Conservation (phyloP, 2,888 invertebrate species). For the Anorthoa munda region DNA sequence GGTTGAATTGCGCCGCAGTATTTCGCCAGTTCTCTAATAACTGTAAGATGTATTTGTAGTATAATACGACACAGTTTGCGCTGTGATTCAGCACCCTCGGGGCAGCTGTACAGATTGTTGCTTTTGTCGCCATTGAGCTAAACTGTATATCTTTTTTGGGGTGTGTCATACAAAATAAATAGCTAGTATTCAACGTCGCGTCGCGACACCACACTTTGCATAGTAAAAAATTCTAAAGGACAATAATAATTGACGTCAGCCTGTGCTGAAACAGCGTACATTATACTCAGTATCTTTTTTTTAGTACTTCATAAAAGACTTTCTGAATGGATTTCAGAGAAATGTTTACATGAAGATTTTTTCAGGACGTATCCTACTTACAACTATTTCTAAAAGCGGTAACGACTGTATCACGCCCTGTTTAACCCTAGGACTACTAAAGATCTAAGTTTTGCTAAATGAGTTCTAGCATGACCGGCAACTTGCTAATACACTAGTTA, state of each 20-base stretch:
- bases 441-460: background rate
- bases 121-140: slow-evolving; percentile 52
- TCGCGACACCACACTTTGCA: slow-evolving; percentile 47
- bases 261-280: slow-evolving; percentile 52
- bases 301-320: slow-evolving; percentile 48
- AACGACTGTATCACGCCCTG: background rate
- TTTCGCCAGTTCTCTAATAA: slow-evolving; percentile 29
- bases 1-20: slow-evolving; percentile 22
- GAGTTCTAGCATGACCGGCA: background rate
- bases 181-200: slow-evolving; percentile 32
- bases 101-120: slow-evolving; percentile 64
- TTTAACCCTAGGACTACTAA: background rate
- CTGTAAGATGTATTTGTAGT: slow-evolving; percentile 40
- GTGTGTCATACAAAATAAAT: slow-evolving; percentile 45
- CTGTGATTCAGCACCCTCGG: slow-evolving; percentile 43
- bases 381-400: background rate
- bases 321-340: slow-evolving; percentile 45
- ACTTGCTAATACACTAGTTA: slow-evolving; percentile 14
- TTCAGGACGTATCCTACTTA: slow-evolving; percentile 3
- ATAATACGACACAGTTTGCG: slow-evolving; percentile 51
- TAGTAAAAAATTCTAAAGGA: slow-evolving; percentile 58
- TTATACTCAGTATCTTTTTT: slow-evolving; percentile 45
- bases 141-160: slow-evolving; percentile 60
- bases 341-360: background rate
- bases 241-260: slow-evolving; percentile 62